Evolutionary conservation across 2,888 invertebrate genomes (phyloP), one percentile per base, ranked within the genome.

Genomic region (Caenorhabditis sp.): DNA sequence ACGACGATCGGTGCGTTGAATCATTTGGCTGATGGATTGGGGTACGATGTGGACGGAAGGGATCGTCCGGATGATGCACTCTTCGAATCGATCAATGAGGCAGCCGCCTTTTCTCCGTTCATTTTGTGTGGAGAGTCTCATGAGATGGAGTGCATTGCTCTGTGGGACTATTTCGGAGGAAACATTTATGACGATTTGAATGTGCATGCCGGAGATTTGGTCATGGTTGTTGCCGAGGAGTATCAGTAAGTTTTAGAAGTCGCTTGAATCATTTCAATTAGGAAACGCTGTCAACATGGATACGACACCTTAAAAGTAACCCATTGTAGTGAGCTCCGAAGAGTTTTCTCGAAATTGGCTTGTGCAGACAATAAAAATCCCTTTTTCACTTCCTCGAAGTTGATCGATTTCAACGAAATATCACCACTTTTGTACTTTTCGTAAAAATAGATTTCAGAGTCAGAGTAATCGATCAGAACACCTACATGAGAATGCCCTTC

Each of bases 91-190:
- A 19, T 70, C 12, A 66, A 72, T 14, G 72, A 84, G 49, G 84
- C 84, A 1, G 72, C 75, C 19, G 70, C 44, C 14, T 84, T 82
- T 31, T 72, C 80, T 14, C 80, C 74, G 12, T 63, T 74, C 26
- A 51, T 72, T 24, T 49, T 79, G 8, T 58, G 61, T 41, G 76
- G 81, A 5, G 63, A 80, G 22, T 31, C 70, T 28, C 24, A 68
- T 19, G 86, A 85, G 61, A 47, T 86, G 10, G 80, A 82, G 47
- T 82, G 76, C 14, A 58, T 85, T 54, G 88, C 79, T 16, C 81
- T 87, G 2, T 88, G 86, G 86, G 88, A 87, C 47, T 87, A 80
- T 66, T 85, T 82, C 47, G 83, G 86, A 26, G 88, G 88, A 0
- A 73, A 82, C 59, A 74, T 73, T 28, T 86, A 61, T 35, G 51